These are phyloP conservation scores for Eudemis profundana DNA, from an alignment of 2,888 invertebrate species.

Conservation along the genomic window DNA sequence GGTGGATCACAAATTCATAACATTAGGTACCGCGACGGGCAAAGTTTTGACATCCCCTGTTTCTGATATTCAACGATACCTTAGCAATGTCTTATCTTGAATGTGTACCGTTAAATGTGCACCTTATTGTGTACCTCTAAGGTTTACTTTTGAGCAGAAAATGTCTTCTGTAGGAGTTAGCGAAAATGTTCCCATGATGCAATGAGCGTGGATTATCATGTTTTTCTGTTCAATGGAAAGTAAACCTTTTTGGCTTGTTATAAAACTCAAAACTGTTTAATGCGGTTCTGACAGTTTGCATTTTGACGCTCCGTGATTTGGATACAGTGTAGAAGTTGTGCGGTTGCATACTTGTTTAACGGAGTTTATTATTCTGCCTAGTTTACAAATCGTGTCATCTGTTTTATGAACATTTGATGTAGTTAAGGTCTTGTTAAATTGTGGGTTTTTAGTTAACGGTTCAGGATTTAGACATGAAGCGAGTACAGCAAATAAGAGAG, in stretches of 20 bases:
- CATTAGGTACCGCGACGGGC: constrained; percentile 21
- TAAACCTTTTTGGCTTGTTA: constrained; percentile 1
- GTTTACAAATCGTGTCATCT: background rate
- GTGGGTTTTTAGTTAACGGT: too few relatives aligned
- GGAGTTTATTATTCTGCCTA: constrained; percentile 8
- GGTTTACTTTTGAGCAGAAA: background rate
- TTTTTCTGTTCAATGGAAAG: background rate
- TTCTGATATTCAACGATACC: background rate
- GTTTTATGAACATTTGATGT: background rate
- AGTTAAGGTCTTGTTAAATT: background rate
- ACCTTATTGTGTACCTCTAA: background rate
- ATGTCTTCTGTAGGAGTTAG: background rate
- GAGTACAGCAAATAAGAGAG: too few relatives aligned
- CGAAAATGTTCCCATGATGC: background rate
- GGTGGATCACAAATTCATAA: constrained; percentile 32
- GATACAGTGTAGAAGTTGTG: constrained; percentile 21
- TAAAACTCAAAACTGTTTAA: background rate
- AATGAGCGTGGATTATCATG: constrained; percentile 4
- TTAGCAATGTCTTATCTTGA: background rate
- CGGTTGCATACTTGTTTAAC: constrained; percentile 7
- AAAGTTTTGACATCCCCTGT: constrained; percentile 22
- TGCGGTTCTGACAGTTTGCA: constrained; percentile 3
- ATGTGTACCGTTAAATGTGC: background rate
- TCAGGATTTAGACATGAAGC: too few relatives aligned
- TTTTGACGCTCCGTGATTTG: constrained; percentile 20